Conservation (phyloP, 2,113 vertebrate species). For the Phocoena sinus region DNA sequence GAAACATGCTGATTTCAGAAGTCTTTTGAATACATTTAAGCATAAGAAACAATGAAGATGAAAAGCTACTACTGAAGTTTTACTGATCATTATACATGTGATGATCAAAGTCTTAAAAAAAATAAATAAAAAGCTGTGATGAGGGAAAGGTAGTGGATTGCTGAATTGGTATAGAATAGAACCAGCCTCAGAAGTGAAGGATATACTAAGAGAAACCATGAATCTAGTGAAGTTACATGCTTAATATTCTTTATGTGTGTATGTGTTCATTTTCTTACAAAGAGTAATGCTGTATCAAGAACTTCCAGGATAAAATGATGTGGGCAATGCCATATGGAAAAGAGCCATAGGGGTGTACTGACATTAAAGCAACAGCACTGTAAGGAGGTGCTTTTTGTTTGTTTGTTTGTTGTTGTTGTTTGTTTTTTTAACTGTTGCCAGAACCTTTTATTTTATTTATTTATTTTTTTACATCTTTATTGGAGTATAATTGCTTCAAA, state of each 20-base stretch:
- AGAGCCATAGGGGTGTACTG: not conserved
- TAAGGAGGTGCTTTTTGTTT: too few species aligned
- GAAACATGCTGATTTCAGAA: not conserved
- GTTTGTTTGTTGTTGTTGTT: too few species aligned
- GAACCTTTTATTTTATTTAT: too few species aligned
- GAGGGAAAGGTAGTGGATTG: not conserved
- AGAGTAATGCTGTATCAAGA: not conserved
- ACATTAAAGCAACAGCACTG: not conserved
- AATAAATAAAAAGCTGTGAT: not conserved
- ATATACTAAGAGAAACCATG: not conserved
- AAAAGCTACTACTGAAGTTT: not conserved
- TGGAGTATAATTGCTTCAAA: too few species aligned
- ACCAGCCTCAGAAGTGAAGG: not conserved
- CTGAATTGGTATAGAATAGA: not conserved
- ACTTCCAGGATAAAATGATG: not conserved
- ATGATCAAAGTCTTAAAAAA: not conserved
- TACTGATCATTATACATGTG: not conserved
- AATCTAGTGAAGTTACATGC: not conserved
- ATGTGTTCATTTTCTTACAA: not conserved
- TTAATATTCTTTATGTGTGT: not conserved
- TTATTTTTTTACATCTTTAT: too few species aligned
- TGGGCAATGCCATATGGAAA: fast-evolving
- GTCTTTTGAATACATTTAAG: not conserved
- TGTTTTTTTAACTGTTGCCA: too few species aligned
- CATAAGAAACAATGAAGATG: not conserved